These are phyloP conservation scores for silkworm (Bombyx mori) DNA, from an alignment of 1,140 invertebrate species.

Conservation along the genomic window ASM3026992v2 NC_085123.1:6731001-6731500, in stretches of 20 bases:
- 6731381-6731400: constrained; percentile 76
- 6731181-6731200: no score
- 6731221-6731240: constrained; percentile 71
- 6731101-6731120: neutral
- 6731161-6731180: no score
- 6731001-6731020: no score
- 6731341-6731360: constrained; percentile 74
- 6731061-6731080: no score
- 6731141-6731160: no score
- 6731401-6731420: constrained; percentile 9
- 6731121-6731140: neutral
- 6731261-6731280: constrained; percentile 75
- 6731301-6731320: constrained; percentile 77
- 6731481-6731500: constrained; percentile 9
- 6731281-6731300: constrained; percentile 77
- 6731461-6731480: neutral
- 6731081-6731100: no score
- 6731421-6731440: neutral
- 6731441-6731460: constrained; percentile 8
- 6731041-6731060: no score
- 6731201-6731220: neutral
- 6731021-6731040: no score
- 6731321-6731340: constrained; percentile 73
- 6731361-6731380: constrained; percentile 74
- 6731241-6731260: constrained; percentile 75